phyloP scores from a whole-genome alignment of 2,888 invertebrate species.

The Ornithoptera priamus region DNA sequence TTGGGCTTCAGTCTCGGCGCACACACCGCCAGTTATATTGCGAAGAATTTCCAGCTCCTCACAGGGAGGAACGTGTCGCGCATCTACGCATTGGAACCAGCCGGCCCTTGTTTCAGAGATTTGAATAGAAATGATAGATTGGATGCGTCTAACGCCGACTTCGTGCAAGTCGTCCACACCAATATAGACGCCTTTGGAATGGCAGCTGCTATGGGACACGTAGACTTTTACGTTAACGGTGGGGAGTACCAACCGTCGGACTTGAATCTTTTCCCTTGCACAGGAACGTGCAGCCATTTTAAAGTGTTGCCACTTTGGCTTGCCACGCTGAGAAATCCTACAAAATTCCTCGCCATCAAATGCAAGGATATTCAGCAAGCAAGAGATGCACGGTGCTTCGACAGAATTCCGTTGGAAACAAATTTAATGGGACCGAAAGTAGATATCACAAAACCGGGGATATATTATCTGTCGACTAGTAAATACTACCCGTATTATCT shows the following conservation, averaged over 20 bases:
- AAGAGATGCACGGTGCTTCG: conserved; percentile 58
- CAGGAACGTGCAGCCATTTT: conserved; percentile 68
- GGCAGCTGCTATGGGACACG: conserved; percentile 68
- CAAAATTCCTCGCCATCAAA: conserved; percentile 59
- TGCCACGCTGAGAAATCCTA: conserved; percentile 56
- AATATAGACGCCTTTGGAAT: conserved; percentile 74
- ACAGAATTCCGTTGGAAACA: conserved; percentile 48
- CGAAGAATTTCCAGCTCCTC: conserved; percentile 57
- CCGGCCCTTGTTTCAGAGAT: conserved; percentile 68
- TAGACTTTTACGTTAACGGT: conserved; percentile 69
- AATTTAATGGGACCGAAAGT: conserved; percentile 56
- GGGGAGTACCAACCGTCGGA: conserved; percentile 72
- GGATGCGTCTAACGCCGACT: conserved; percentile 61
- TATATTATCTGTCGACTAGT: conserved; percentile 64
- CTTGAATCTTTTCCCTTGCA: conserved; percentile 57
- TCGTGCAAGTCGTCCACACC: conserved; percentile 68
- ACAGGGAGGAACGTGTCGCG: conserved; percentile 63
- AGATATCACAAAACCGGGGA: conserved; percentile 52
- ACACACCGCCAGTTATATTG: conserved; percentile 66
- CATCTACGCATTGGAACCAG: conserved; percentile 66
- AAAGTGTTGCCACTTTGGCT: conserved; percentile 60
- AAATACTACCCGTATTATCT: conserved; percentile 62
- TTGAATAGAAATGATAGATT: conserved; percentile 52
- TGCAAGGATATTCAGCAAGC: conserved; percentile 65
- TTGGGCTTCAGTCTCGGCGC: conserved; percentile 71